phyloP scores from a whole-genome alignment of 2,113 vertebrate genomes.

The Poeciliopsis prolifica region DNA sequence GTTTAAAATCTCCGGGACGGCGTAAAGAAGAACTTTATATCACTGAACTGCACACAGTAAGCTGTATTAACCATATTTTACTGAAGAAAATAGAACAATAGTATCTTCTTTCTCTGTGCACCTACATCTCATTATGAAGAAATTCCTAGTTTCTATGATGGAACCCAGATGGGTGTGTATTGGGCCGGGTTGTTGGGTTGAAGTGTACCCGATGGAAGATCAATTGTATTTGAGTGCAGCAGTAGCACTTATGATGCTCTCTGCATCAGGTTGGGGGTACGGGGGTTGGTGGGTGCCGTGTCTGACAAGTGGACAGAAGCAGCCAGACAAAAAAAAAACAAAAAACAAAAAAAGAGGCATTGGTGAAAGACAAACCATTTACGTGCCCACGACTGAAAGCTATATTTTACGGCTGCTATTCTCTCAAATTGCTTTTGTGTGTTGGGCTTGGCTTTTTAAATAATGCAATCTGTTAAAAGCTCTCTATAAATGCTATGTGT shows the following conservation, averaged over 20 bases:
- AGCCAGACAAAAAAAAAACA: constrained; percentile 36
- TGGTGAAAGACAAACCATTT: constrained; percentile 72
- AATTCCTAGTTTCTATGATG: constrained; percentile 27
- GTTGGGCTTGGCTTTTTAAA: constrained; percentile 77
- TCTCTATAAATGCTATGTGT: constrained; percentile 72
- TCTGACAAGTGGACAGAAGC: constrained; percentile 69
- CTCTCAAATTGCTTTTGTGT: constrained; percentile 81
- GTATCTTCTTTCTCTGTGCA: constrained; percentile 5
- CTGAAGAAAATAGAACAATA: too few species aligned
- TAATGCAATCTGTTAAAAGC: constrained; percentile 82
- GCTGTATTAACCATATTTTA: too few species aligned
- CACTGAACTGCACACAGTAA: too few species aligned
- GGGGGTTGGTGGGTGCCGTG: constrained; percentile 47
- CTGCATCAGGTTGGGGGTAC: constrained; percentile 39
- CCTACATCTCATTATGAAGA: constrained; percentile 1
- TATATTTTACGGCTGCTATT: constrained; percentile 75
- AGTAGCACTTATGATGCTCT: constrained; percentile 62
- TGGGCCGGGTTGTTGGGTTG: constrained; percentile 51
- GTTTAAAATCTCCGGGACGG: too few species aligned
- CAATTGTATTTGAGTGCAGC: constrained; percentile 68
- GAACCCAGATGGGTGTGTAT: constrained; percentile 32
- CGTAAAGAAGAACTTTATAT: too few species aligned
- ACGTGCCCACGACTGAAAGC: constrained; percentile 69
- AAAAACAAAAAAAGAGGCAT: constrained; percentile 25
- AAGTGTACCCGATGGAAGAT: constrained; percentile 63